Base-by-base conservation (phyloP, 2,888 invertebrate genomes). In the Drosophila yooni region DNA sequence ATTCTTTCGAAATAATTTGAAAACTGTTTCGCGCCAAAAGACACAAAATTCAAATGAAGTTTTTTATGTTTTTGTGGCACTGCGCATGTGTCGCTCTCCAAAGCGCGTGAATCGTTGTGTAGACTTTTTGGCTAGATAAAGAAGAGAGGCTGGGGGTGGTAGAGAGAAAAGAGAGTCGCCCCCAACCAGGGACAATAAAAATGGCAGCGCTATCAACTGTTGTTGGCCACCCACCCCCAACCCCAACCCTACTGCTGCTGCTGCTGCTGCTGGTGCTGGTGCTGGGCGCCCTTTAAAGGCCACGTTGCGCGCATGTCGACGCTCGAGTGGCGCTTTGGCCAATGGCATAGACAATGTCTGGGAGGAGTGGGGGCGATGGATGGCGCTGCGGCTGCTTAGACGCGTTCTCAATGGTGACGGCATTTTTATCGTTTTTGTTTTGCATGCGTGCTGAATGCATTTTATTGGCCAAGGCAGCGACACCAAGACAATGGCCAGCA, bases 361-460 rank as follows among this genome's bases (percentile, higher is more conserved):
- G 60, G 57, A 46, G 65, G 82, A 59, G 63, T 77, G 74, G 76
- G 79, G 59, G 79, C 59, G n/a, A 15, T 53, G 67, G 62, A 68
- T 72, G 79, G 53, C 51, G 59, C 33, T 70, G 71, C 62, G 70
- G 58, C 74, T 83, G 89, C 82, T 91, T 91, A 91, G 91, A 84
- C 79, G 80, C 90, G 82, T 91, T 89, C 90, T 89, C 85, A 89
- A 91, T 89, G 90, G 91, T 76, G 79, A 76, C 72, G 73, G 72
- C 63, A 81, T 87, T 86, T 85, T 85, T 85, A 79, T 80, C 79
- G 71, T 84, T 88, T 89, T 89, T 82, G 74, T 87, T 82, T 87
- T 84, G 78, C 83, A 87, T 89, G 88, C 77, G 74, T 82, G 62
- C 69, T 82, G 85, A 81, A 84, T 85, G 88, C 85, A 85, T 85